Evolutionary conservation across 2,797 vertebrate species (phyloP).

Genomic region (Ptychobarbus kaznakovi): DNA sequence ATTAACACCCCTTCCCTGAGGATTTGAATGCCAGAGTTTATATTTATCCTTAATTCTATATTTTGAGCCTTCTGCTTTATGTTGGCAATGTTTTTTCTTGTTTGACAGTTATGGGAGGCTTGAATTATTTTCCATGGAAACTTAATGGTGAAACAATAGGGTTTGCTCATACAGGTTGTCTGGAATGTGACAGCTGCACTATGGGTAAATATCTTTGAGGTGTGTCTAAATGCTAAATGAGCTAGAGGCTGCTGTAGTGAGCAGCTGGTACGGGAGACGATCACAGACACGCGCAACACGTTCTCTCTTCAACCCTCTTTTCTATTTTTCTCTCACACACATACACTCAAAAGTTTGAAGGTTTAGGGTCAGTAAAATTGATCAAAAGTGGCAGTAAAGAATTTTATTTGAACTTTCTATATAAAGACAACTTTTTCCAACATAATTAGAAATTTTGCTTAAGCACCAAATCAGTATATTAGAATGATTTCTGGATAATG

Average conservation of each 20-base stretch:
- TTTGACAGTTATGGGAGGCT: not conserved
- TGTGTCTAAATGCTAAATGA: conserved; percentile 28
- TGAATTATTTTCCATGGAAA: conserved; percentile 47
- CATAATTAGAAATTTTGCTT: no score
- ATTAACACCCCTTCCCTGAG: not conserved
- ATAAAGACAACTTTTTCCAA: not conserved
- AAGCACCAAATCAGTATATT: not conserved
- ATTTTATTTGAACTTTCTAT: not conserved
- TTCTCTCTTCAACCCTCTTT: not conserved
- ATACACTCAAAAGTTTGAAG: not conserved
- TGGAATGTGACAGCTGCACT: conserved; percentile 56
- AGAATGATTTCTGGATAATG: not conserved
- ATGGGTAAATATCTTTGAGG: conserved; percentile 50
- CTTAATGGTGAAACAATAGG: conserved; percentile 25
- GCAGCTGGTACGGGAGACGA: conserved; percentile 46
- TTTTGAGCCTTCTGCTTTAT: not conserved
- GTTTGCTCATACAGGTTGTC: conserved; percentile 35
- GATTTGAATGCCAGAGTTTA: not conserved
- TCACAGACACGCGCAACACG: not conserved
- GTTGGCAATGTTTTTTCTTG: not conserved
- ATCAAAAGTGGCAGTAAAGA: not conserved
- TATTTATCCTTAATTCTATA: not conserved
- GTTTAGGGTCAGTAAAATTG: not conserved
- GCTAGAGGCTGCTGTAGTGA: conserved; percentile 46
- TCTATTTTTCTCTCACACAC: not conserved